These are phyloP conservation scores for Orchesella cincta DNA, from an alignment of 1,140 invertebrate species.

Conservation along the genomic window DNA sequence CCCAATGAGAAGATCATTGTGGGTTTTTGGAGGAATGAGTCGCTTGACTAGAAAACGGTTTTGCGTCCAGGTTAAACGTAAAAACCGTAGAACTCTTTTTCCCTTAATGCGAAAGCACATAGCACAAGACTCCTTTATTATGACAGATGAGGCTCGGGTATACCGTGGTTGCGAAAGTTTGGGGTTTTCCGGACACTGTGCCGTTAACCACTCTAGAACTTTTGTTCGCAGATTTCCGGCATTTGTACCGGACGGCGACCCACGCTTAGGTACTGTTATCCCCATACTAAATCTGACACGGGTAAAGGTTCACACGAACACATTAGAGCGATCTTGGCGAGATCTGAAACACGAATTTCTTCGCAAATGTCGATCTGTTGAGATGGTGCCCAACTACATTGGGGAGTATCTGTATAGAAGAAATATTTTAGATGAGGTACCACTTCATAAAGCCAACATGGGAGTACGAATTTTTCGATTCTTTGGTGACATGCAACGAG, in stretches of 20 bases:
- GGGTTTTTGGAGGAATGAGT: constrained; percentile 39
- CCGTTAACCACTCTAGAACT: background rate
- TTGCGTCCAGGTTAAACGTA: constrained; percentile 15
- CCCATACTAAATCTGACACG: background rate
- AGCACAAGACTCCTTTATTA: background rate
- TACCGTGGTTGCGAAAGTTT: background rate
- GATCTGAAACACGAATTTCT: background rate
- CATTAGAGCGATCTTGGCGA: background rate
- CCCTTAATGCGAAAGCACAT: constrained; percentile 14
- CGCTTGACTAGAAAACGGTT: constrained; percentile 19
- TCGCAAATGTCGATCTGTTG: background rate
- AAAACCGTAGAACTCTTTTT: background rate
- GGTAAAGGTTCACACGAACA: constrained; percentile 1
- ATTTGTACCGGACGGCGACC: background rate
- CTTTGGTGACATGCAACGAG: background rate
- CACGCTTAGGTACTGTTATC: background rate
- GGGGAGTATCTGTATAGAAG: constrained; percentile 1
- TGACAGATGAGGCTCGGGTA: background rate
- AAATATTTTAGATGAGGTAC: background rate
- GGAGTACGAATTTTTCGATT: background rate
- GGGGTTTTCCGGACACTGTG: constrained; percentile 8
- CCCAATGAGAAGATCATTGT: background rate
- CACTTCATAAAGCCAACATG: background rate
- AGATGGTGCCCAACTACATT: background rate
- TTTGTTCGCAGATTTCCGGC: background rate